These are phyloP conservation scores for Rhabdophis nuchalis DNA, from an alignment of 2,797 vertebrate genomes.

Conservation along the genomic window DNA sequence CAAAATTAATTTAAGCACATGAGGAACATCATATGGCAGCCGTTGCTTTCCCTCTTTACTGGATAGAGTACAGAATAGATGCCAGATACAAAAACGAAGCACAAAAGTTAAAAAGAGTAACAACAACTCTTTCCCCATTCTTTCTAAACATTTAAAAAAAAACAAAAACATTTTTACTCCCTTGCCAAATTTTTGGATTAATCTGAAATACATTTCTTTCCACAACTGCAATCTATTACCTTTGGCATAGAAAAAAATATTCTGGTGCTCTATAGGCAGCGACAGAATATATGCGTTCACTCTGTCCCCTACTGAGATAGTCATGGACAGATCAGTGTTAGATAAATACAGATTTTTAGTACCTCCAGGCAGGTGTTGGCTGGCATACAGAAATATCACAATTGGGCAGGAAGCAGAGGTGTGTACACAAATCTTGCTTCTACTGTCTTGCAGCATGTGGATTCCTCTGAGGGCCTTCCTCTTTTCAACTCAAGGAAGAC, in stretches of 20 bases:
- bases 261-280: not conserved
- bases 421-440: not conserved
- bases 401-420: not conserved
- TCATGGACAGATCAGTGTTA: not conserved
- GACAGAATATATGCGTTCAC: not conserved
- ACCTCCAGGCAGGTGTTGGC: not conserved
- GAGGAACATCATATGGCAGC: not conserved
- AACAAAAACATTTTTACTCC: not conserved
- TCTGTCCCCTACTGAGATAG: not conserved
- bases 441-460: not conserved
- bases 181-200: not conserved
- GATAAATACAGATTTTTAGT: not conserved
- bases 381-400: not conserved
- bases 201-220: not conserved
- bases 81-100: not conserved
- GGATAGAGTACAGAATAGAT: not conserved
- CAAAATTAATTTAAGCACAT: not conserved
- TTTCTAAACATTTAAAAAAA: not conserved
- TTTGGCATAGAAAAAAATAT: not conserved
- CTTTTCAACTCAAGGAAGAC: not conserved
- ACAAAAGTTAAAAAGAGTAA: not conserved
- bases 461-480: not conserved
- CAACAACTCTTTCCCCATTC: not conserved
- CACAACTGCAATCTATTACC: not conserved
- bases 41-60: not conserved